phyloP scores from a whole-genome alignment of 2,797 vertebrate genomes.

The Spinibarbus caldwelli region DNA sequence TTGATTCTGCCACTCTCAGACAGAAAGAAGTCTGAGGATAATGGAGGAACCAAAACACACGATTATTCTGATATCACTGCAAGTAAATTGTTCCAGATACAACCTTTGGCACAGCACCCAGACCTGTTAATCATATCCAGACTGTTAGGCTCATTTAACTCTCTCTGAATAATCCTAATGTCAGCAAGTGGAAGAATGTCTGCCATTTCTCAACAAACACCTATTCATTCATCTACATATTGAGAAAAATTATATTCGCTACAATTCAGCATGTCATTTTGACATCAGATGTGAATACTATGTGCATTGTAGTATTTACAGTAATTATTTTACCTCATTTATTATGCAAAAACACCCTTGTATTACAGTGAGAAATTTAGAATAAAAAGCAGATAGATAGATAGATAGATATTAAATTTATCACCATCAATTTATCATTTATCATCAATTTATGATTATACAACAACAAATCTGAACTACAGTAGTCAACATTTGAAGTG shows the following conservation, averaged over 20 bases:
- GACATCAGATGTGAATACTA: background rate
- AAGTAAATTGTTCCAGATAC: slow-evolving; percentile 45
- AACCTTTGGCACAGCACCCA: slow-evolving; percentile 45
- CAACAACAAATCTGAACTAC: background rate
- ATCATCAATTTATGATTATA: background rate
- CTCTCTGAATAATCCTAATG: slow-evolving; percentile 12
- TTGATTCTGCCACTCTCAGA: slow-evolving; percentile 24
- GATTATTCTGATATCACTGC: slow-evolving; percentile 63
- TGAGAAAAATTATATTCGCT: background rate
- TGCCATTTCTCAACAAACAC: slow-evolving; percentile 1
- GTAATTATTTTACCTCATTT: slow-evolving; percentile 15
- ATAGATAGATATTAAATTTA: background rate
- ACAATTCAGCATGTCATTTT: background rate
- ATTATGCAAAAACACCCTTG: background rate
- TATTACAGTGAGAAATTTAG: background rate
- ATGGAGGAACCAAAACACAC: slow-evolving; percentile 51
- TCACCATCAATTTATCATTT: background rate
- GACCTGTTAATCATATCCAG: slow-evolving; percentile 28
- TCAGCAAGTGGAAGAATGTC: slow-evolving; percentile 12
- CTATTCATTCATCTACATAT: slow-evolving; percentile 18
- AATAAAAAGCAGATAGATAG: background rate
- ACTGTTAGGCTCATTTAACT: slow-evolving; percentile 8
- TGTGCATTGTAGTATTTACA: background rate
- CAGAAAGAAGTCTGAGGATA: slow-evolving; percentile 56
- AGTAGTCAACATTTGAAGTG: too few relatives aligned